Evolutionary conservation across 2,113 vertebrate species (phyloP).

Genomic region (Tricholaema leucomelas): DNA sequence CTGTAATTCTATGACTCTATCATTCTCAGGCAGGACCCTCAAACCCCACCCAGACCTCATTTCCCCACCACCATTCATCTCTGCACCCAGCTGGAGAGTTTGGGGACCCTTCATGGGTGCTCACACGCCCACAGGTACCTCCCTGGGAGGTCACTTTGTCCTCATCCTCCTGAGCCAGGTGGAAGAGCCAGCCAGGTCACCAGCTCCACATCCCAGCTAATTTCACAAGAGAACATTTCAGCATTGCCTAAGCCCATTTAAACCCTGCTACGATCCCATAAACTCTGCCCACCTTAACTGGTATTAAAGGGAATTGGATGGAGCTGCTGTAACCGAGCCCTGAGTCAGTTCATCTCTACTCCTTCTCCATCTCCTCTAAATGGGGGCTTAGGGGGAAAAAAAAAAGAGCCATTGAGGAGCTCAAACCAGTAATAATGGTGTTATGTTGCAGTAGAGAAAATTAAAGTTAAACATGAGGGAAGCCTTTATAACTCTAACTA

Average conservation of each 20-base stretch:
- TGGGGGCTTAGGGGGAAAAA: constrained; percentile 11
- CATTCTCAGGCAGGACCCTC: background rate
- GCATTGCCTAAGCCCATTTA: background rate
- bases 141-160: rapidly evolving
- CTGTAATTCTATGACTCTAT: too few species aligned
- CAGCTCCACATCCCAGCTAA: background rate
- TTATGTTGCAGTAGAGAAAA: constrained; percentile 51
- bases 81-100: rapidly evolving
- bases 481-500: constrained; percentile 47
- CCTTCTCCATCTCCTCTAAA: background rate
- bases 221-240: background rate
- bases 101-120: rapidly evolving
- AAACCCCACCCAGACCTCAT: background rate
- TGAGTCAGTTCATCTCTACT: background rate
- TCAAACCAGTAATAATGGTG: constrained; percentile 21
- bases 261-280: constrained; percentile 31
- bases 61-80: rapidly evolving
- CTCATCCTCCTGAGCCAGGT: rapidly evolving
- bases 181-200: background rate
- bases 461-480: constrained; percentile 53
- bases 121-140: background rate
- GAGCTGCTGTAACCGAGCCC: background rate
- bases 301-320: background rate
- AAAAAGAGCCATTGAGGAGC: constrained; percentile 25
- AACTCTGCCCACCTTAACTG: constrained; percentile 43